Evolutionary conservation across 2,797 vertebrate species (phyloP), one percentile per base, ranked within the genome.

Genomic region (Lithobates sylvaticus): DNA sequence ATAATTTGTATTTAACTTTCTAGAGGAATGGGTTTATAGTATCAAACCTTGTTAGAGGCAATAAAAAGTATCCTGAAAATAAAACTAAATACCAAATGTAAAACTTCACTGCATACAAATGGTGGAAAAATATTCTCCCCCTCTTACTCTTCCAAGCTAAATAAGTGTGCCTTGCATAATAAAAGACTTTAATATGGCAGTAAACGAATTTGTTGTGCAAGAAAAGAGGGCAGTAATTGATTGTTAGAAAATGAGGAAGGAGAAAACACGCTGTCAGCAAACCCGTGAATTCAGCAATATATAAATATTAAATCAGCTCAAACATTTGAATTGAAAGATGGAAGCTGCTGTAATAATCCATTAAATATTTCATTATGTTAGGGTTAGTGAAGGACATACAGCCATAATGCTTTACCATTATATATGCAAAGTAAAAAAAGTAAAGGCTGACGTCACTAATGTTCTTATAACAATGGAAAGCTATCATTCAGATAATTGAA

Each of bases 281-380:
- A 83, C 74, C 61, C 72, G 44, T 75, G 71, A 64, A 74, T 83
- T 83, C 58, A 75, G 81, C 71, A 23, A 44, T 75, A 83, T 67
- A 83, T 74, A 65, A 83, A 83, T 83, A 83, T 83, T 83, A 76
- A 65, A 83, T 44, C 81, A 74, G 81, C 81, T 83, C 64, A 75
- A 83, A 75, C 36, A 74, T 82, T 83, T 74, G 36, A 42, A 67
- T 21, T 75, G 71, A 83, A n/a, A 75, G 42, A 83, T 67, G 71
- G 36, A 75, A 47, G 36, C 71, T 65, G 44, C 58, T 75, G n/a
- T 39, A 82, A 47, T 21, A 82, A 74, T 75, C 39, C 70, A 83
- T 75, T 75, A 75, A 67, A 83, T 75, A 67, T 83, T 75, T 75
- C 36, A 82, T 82, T 82, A 83, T 67, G 26, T 75, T 65, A 67